phyloP scores from a whole-genome alignment of 2,113 vertebrate genomes.

The Centropristis striata region DNA sequence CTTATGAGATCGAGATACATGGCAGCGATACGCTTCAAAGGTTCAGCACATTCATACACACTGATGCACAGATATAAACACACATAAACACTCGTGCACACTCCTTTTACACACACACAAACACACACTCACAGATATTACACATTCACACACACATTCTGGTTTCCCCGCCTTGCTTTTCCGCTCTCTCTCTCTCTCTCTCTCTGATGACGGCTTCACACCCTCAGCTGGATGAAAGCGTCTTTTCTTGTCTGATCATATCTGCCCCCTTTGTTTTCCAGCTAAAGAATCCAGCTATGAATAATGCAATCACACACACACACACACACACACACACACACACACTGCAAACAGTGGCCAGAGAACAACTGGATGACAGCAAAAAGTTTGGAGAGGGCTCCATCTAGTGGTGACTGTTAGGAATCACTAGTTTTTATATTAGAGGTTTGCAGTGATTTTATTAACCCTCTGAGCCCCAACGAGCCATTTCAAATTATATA shows the following conservation, averaged over 20 bases:
- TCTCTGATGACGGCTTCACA: slow-evolving; percentile 44
- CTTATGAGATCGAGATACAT: slow-evolving; percentile 58
- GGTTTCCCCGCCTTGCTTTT: neutral
- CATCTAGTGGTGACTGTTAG: slow-evolving; percentile 51
- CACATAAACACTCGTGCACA: neutral
- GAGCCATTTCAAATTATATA: too few relatives aligned
- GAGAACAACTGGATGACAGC: neutral
- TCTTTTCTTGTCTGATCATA: slow-evolving; percentile 68
- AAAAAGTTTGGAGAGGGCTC: neutral
- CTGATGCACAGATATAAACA: neutral
- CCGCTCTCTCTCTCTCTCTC: neutral
- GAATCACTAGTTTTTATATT: slow-evolving; percentile 2
- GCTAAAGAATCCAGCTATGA: slow-evolving; percentile 48
- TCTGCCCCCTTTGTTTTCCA: slow-evolving; percentile 58
- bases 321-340: slow-evolving; percentile 24
- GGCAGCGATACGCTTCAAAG: slow-evolving; percentile 51
- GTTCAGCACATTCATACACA: slow-evolving; percentile 35
- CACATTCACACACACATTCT: neutral
- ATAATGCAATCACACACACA: slow-evolving; percentile 49
- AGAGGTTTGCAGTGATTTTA: too few relatives aligned
- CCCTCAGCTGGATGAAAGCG: slow-evolving; percentile 57
- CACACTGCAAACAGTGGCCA: neutral
- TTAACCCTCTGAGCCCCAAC: too few relatives aligned
- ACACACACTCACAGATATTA: neutral
- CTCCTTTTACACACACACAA: slow-evolving; percentile 16